These are phyloP conservation scores for Sceloporus tristichus DNA, from an alignment of 2,113 vertebrate genomes.

Conservation along the genomic window DNA sequence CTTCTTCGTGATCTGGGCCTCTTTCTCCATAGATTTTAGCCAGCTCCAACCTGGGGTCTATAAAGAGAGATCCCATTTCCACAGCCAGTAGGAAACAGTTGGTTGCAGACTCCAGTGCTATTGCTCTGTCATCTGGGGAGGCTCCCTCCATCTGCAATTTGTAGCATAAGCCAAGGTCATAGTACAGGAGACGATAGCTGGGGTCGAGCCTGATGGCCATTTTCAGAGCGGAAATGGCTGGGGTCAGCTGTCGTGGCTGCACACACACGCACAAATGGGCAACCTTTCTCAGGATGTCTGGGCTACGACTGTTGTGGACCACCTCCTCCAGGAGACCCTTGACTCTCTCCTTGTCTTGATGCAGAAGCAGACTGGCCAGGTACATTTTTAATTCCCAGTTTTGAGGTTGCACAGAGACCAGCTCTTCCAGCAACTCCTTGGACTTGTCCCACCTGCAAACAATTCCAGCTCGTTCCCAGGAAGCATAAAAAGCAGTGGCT, in stretches of 20 bases:
- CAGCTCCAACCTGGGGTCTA: too few species aligned
- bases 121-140: neutral
- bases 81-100: too few species aligned
- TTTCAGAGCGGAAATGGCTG: neutral
- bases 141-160: neutral
- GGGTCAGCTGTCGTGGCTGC: too few species aligned
- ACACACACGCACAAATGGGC: neutral
- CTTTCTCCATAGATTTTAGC: too few species aligned
- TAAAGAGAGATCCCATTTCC: too few species aligned
- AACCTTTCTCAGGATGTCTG: neutral
- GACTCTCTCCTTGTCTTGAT: fast-evolving
- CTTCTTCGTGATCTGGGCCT: too few species aligned
- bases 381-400: neutral
- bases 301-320: neutral
- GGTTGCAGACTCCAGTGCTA: too few species aligned
- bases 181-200: neutral
- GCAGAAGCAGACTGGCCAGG: neutral
- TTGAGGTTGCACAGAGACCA: neutral
- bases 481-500: slow-evolving; percentile 14
- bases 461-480: neutral
- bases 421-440: neutral
- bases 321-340: neutral
- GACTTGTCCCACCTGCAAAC: neutral
- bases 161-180: neutral
- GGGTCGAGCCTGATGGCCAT: neutral